A percentile compares a stretch with the other conserved stretches of the same genome.
Conservation (phyloP, 30 jellyfish, hydroid and myxozoan genomes). For the Calvadosia cruxmelitensis region DNA sequence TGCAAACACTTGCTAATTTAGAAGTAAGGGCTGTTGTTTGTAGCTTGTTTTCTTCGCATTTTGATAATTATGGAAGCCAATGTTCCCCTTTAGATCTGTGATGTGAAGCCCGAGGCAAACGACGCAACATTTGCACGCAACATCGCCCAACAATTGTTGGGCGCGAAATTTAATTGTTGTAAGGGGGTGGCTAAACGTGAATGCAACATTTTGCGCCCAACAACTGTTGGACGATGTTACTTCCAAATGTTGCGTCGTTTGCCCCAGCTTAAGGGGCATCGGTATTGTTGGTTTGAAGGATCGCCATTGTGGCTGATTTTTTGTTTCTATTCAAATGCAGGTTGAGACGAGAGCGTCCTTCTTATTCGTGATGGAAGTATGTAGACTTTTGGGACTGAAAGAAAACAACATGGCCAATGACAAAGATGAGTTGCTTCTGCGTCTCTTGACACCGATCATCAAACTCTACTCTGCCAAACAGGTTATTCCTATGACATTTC, state of each 20-base stretch:
- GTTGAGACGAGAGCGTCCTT: constrained; percentile 51
- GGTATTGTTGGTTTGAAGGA: neutral
- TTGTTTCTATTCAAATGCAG: neutral
- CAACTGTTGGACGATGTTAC: too few relatives aligned
- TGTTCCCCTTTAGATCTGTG: too few relatives aligned
- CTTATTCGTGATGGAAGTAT: constrained; percentile 42
- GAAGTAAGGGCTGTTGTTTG: constrained; percentile 6
- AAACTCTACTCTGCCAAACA: constrained; percentile 80
- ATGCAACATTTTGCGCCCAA: too few relatives aligned
- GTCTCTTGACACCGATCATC: constrained; percentile 72
- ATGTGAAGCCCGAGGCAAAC: too few relatives aligned
- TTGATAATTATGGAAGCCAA: too few relatives aligned
- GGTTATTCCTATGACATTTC: too few relatives aligned
- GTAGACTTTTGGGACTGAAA: constrained; percentile 39
- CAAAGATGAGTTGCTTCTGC: constrained; percentile 40
- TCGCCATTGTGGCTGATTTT: neutral
- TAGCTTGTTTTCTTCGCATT: neutral
- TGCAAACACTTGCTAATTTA: constrained; percentile 57
- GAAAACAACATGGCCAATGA: constrained; percentile 48
- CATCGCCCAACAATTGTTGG: too few relatives aligned
- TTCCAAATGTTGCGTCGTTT: neutral
- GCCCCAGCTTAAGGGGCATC: neutral
- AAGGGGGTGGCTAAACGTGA: too few relatives aligned
- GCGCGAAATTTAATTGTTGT: too few relatives aligned
- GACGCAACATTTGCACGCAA: too few relatives aligned